These are phyloP conservation scores for Falco peregrinus DNA, from an alignment of 2,797 vertebrate species.

Conservation along the genomic window DNA sequence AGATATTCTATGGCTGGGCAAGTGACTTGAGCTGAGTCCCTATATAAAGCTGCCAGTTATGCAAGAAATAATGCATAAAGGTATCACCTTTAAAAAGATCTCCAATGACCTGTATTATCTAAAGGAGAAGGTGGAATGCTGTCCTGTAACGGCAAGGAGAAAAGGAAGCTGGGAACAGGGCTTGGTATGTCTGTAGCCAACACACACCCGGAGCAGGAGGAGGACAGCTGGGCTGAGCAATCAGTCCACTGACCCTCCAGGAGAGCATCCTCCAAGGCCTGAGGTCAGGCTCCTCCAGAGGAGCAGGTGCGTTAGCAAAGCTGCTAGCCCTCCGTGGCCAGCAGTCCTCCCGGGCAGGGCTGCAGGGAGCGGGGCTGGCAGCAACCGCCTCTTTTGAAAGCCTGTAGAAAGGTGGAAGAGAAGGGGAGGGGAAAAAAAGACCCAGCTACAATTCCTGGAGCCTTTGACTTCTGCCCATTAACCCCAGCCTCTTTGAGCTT, in stretches of 20 bases:
- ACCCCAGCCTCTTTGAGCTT: background rate
- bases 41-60: background rate
- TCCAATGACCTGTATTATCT: background rate
- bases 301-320: background rate
- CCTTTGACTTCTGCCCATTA: constrained; percentile 16
- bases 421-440: background rate
- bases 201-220: background rate
- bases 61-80: background rate
- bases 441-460: background rate
- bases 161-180: background rate
- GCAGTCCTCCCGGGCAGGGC: background rate
- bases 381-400: background rate
- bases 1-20: too few species aligned
- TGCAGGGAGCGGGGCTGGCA: background rate
- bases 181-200: background rate
- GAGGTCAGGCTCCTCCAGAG: background rate
- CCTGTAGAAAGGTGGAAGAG: background rate
- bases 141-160: background rate
- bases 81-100: background rate
- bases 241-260: background rate
- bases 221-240: background rate
- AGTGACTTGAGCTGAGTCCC: background rate
- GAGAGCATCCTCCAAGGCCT: background rate
- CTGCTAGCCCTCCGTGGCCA: background rate
- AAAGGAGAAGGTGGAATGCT: background rate